Base-by-base conservation (phyloP, 1,140 invertebrate genomes). In the Drosophila tsacasi region DNA sequence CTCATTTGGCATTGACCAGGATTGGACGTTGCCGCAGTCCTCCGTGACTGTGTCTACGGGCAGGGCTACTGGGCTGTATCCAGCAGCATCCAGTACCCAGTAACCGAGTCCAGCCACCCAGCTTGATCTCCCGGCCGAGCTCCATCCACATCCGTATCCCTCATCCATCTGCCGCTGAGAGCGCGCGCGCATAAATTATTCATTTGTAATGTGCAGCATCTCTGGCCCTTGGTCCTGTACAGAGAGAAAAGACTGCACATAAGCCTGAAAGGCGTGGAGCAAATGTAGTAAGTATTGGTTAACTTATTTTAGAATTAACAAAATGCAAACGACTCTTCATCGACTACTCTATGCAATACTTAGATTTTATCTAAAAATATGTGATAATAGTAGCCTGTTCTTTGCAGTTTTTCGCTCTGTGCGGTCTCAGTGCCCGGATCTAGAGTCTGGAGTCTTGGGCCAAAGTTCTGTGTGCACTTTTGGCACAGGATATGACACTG, bases 401-500 rank as follows among this genome's bases (percentile, higher is more conserved):
- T 4, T n/a, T n/a, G 2, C 12, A 44, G 40, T 2, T 42, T 54
- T 67, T 71, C 4, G 2, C 27, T 12, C n/a, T 8, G 66, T 60
- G 35, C 3, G 49, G 13, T 13, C 30, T 37, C 30, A 42, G 46
- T 40, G 21, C 19, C 27, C 25, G 54, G 42, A 59, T 52, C 54
- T 40, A 10, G 52, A 57, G 60, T 76, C 40, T 46, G 54, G 47
- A 47, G 64, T 39, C 62, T 46, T 37, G 64, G 64, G 30, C 64
- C 49, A 27, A 71, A 71, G 61, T 62, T 73, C 74, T 79, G 80
- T 73, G 74, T 89, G 84, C 85, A 89, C 84, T 87, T 87, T 87
- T 89, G 84, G 84, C 85, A 87, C 84, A 87, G 84, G 84, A 87
- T 87, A 87, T 87, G 84, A 89, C 85, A 87, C 84, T 87, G 84